A percentile compares a stretch with the other conserved stretches of the same genome.
Conservation (phyloP, 2,888 invertebrate species). For the Brachyptera risi region DNA sequence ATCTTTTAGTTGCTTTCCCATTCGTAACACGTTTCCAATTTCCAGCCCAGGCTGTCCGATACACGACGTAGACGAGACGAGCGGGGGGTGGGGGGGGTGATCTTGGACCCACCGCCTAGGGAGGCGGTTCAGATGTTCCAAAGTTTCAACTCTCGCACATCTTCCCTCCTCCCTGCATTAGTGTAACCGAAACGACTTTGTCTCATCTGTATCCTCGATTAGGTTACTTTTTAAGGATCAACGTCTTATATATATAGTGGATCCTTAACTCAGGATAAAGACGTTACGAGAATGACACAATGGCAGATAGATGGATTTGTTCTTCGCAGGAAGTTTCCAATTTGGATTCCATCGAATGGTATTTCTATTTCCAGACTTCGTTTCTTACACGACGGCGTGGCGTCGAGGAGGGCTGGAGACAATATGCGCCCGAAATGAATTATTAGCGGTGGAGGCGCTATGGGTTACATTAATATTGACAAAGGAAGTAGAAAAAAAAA, state of each 20-base stretch:
- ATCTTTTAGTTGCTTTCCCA: constrained; percentile 3
- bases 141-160: neutral
- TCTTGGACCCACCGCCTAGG: neutral
- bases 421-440: constrained; percentile 1
- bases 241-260: too few species aligned
- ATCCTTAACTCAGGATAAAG: too few species aligned
- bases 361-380: constrained; percentile 1
- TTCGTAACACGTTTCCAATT: constrained; percentile 18
- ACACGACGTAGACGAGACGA: constrained; percentile 4
- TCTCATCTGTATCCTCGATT: neutral
- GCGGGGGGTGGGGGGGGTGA: constrained; percentile 2
- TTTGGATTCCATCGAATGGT: constrained; percentile 9
- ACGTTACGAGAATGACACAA: too few species aligned
- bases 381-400: neutral
- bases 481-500: neutral
- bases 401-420: neutral
- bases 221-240: too few species aligned
- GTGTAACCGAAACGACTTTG: neutral
- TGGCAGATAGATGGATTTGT: too few species aligned
- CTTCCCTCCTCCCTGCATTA: neutral
- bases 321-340: constrained; percentile 2
- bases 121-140: too few species aligned
- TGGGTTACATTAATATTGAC: constrained; percentile 7
- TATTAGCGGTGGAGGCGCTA: neutral
- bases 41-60: constrained; percentile 17